Base-by-base conservation (phyloP, 2,797 vertebrate species). In the Smutsia temminckii region DNA sequence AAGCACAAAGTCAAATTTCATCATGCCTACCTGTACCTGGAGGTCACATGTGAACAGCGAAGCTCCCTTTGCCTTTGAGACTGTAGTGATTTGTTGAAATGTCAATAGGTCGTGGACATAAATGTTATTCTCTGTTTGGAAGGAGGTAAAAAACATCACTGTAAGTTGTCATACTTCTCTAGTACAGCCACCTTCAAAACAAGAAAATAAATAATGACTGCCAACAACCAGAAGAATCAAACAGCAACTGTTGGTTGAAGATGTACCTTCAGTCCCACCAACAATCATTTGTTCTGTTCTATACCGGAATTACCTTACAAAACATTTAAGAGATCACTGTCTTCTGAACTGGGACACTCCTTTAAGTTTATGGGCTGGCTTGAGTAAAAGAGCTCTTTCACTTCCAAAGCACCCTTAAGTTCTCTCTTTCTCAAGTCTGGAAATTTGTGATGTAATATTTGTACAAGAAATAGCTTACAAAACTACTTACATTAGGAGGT, bases 71-170 rank as follows among this genome's bases (percentile, higher is more conserved):
- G 99, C 99, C 98, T 99, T 99, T 79, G 99, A 98, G 96, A 99
- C 98, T 0, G 99, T 99, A 42, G 99, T 99, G 94, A 99, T 99
- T 98, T 99, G 99, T 98, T 99, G 99, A 98, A 99, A 99, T 16
- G 99, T 99, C 98, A 99, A 97, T 49, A 99, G 98, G 98, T 99
- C 99, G 74, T 99, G 99, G 97, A 99, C 99, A 8, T 99, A 99
- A 97, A 99, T 99, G 98, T 99, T 99, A 98, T 99, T 99, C 98
- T 99, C 99, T 99, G 98, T 96, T 98, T 96, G 71, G 96, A 96
- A 97, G 18, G 97, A 97, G 87, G 95, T 10, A 93, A 37, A 80
- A n/a, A 80, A n/a, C 78, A 46, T 96, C 96, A 97, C 23, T 95
- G 97, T 87, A 85, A 90, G 77, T 85, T 20, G 85, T 75, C 17